phyloP scores from a whole-genome alignment of 2,888 invertebrate species.

The Plusia festucae region DNA sequence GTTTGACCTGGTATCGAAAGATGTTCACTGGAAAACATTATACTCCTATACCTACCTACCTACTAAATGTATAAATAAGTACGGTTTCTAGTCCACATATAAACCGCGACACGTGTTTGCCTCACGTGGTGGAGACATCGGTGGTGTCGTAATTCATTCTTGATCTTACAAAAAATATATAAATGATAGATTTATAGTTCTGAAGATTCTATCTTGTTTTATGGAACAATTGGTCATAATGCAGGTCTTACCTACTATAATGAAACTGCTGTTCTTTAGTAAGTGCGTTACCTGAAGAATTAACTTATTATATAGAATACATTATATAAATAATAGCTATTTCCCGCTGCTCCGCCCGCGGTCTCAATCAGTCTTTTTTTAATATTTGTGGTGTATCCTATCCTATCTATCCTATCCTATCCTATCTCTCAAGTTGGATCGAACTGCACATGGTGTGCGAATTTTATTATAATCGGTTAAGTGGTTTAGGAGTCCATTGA shows the following conservation, averaged over 20 bases:
- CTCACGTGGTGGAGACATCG: conserved; percentile 25
- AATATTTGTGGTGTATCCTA: no score
- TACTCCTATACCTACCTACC: neutral
- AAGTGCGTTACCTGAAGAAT: no score
- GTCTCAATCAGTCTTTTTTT: no score
- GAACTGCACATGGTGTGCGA: no score
- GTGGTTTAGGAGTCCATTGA: no score
- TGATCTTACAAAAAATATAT: neutral
- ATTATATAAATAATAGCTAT: no score
- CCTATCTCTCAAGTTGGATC: no score
- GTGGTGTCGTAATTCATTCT: conserved; percentile 2
- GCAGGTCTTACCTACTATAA: neutral
- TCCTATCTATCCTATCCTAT: no score
- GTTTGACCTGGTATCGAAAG: conserved; percentile 42
- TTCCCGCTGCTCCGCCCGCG: no score
- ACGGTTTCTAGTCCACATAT: conserved; percentile 17
- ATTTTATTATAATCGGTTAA: no score
- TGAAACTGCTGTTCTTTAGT: no score
- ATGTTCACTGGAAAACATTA: conserved; percentile 16
- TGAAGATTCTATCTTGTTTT: neutral
- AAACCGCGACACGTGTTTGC: conserved; percentile 30
- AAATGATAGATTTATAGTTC: neutral
- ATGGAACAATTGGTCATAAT: neutral
- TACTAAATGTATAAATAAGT: neutral
- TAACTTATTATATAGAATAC: no score